Evolutionary conservation across 2,113 vertebrate species (phyloP), one percentile per base, ranked within the genome.

Genomic region (Acrocephalus arundinaceus): DNA sequence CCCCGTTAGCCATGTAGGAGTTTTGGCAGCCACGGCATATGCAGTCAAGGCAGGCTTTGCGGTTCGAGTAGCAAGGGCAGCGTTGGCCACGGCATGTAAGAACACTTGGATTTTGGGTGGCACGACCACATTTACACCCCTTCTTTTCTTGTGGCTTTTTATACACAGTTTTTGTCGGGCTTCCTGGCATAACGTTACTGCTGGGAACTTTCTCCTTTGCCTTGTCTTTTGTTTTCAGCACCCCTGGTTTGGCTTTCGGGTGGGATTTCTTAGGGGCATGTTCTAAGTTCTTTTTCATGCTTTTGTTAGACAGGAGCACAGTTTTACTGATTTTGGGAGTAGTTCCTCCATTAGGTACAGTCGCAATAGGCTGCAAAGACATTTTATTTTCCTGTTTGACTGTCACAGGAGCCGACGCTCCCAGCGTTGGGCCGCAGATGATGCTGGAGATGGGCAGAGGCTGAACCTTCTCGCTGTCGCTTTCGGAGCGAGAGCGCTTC

Each of bases 11-110:
- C 99, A 99, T 99, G 98, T 99, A 99, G 15, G 99, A 99, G 98
- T 99, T 99, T 98, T 99, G 99, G 98, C 99, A 99, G 95, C 99
- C 99, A 92, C 99, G 98, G 98, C 99, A 99, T 98, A 99, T 99
- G 96, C 99, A 99, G 98, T 99, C 99, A 98, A 99, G 98, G 97
- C 99, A 99, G 86, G 99, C 99, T 98, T 99, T 99, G 90, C 99
- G 99, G 98, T 99, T 99, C 33, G 99, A 99, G 85, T 99, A 99
- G 94, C 99, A 99, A 93, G 99, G 99, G 97, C 99, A 99, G 89
- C 99, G 99, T 94, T 99, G 99, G 97, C 99, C 99, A 93, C 99
- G 98, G 97, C 99, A 99, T 90, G 99, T 99, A 98, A 99, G 98
- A 98, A 99, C 99, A 98, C 99, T 99, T 97, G 99, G 99, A 98